Percentiles rank a stretch among this genome's conserved stretches.
phyloP scores from a whole-genome alignment of 2,888 invertebrate species.

The Hemistola chrysoprasaria region DNA sequence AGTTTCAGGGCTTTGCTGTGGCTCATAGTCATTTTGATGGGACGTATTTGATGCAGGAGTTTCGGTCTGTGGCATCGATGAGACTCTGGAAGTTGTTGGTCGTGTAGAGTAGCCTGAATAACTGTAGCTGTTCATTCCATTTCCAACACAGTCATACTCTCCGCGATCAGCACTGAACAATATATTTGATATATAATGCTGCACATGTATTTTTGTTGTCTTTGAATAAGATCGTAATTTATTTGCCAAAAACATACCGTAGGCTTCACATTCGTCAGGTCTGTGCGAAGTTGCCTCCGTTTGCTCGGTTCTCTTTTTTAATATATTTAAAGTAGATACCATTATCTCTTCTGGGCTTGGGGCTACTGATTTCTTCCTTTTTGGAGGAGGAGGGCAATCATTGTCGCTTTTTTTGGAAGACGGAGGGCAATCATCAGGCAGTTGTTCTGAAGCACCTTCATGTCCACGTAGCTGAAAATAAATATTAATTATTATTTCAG shows the following conservation, averaged over 20 bases:
- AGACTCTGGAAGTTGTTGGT: background rate
- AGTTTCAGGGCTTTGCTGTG: no score
- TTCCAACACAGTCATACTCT: conserved; percentile 6
- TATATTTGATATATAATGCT: conserved; percentile 28
- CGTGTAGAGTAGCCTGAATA: no score
- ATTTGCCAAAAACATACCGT: conserved; percentile 1
- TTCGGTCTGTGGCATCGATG: conserved; percentile 1
- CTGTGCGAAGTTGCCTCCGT: background rate
- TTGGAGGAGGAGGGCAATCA: no score
- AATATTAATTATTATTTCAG: no score
- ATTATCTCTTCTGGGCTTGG: conserved; percentile 3
- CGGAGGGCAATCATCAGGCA: conserved; percentile 10
- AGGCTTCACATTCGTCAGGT: conserved; percentile 1
- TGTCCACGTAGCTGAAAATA: no score
- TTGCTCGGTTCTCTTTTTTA: conserved; percentile 5
- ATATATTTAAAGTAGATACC: background rate
- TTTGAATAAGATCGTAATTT: background rate
- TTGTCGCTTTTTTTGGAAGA: conserved; percentile 4
- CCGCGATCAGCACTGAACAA: conserved; percentile 31
- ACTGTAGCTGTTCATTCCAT: no score
- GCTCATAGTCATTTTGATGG: no score
- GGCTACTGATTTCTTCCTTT: no score
- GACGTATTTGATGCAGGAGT: conserved; percentile 26
- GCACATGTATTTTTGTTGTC: conserved; percentile 11
- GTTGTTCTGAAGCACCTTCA: conserved; percentile 13